phyloP scores from a whole-genome alignment of 2,888 invertebrate species.

The Homarus gammarus region DNA sequence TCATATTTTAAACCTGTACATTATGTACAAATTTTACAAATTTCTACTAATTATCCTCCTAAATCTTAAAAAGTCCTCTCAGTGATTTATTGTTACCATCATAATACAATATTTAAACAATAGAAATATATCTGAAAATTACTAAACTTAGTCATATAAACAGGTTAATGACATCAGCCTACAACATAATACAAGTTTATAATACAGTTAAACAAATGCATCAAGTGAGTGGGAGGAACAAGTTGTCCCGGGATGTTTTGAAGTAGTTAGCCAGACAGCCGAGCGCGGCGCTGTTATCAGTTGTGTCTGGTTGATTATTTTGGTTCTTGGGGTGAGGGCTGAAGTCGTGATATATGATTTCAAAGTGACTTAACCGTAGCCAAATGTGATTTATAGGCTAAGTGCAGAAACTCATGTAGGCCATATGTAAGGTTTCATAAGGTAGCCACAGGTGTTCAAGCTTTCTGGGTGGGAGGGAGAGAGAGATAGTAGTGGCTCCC shows the following conservation, averaged over 20 bases:
- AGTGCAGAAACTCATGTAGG: not conserved
- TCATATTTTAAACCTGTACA: too few species aligned
- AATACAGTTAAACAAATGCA: too few species aligned
- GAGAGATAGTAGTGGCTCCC: not conserved
- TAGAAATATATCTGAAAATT: too few species aligned
- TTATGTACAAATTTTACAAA: too few species aligned
- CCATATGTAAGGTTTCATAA: not conserved
- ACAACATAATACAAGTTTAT: too few species aligned
- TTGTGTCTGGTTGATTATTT: conserved; percentile 60
- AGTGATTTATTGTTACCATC: too few species aligned
- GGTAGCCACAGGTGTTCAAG: not conserved
- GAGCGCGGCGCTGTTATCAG: conserved; percentile 47
- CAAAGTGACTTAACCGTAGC: conserved; percentile 1
- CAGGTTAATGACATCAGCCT: too few species aligned
- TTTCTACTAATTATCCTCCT: too few species aligned
- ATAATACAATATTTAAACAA: too few species aligned
- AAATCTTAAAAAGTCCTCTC: too few species aligned
- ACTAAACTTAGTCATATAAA: too few species aligned
- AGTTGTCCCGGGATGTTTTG: not conserved
- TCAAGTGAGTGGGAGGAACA: not conserved
- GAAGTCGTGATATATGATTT: not conserved
- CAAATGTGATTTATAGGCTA: not conserved
- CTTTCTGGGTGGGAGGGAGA: not conserved
- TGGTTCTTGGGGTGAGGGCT: conserved; percentile 30
- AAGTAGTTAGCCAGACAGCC: conserved; percentile 46